Evolutionary conservation across 2,113 vertebrate species (phyloP), one percentile per base, ranked within the genome.

Genomic region (Pseudonaja textilis): DNA sequence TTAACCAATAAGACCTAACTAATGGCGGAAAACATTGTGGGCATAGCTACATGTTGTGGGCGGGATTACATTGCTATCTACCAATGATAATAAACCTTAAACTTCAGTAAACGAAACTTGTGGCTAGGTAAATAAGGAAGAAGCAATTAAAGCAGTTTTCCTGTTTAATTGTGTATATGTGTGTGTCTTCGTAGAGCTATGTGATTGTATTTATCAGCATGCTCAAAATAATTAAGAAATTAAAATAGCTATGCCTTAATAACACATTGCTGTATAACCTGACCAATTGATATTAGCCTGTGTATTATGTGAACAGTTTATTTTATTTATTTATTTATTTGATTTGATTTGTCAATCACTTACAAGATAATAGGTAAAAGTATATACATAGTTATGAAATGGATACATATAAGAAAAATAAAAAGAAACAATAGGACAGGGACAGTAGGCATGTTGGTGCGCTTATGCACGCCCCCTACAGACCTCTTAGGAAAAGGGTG

Each of bases 1-100:
- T 74, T 29, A 16, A 20, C 97, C 97, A 98, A 96, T 97, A 85
- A 93, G 47, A 4, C 4, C 0, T 0, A 2, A 5, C 0, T 42
- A 85, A 64, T 18, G 92, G 88, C 92, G 88, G 88, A 14, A 29
- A 25, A 61, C 16, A 20, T 26, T 5, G 7, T 7, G 12, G 1
- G 29, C 42, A 7, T 16, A 26, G 42, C 39, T 23, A 1, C 64
- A 57, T 1, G 3, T 25, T 5, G 1, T 2, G 26, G 69, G 42
- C 0, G 29, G 45, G 54, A 22, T 55, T 10, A 11, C 34, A 2
- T 11, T 1, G 5, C n/a, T 52, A 4, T 69, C 57, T 26, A 18
- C 85, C 91, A 64, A 92, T 88, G 29, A 25, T 11, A 54, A 7
- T 5, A 47, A 8, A n/a, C 45, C 14, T 69, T 22, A 8, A 64